Conservation (phyloP, 2,113 vertebrate genomes). For the Paramormyrops kingsleyae region DNA sequence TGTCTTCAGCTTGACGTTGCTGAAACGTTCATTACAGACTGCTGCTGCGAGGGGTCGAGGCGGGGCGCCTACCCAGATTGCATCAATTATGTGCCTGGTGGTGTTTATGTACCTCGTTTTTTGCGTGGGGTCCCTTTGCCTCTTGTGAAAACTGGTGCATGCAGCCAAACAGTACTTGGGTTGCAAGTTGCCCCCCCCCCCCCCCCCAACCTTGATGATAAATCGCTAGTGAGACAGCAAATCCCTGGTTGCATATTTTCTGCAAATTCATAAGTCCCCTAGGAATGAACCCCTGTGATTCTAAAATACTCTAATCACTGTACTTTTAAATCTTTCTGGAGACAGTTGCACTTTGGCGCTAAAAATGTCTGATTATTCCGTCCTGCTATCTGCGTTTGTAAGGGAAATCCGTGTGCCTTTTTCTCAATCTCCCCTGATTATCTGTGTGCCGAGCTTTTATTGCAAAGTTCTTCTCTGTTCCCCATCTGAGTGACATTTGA, state of each 20-base stretch:
- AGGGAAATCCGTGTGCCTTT: not conserved
- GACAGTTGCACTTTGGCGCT: not conserved
- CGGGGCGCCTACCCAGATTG: constrained; percentile 51
- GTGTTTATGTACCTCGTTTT: constrained; percentile 49
- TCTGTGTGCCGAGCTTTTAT: not conserved
- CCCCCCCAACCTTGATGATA: not conserved
- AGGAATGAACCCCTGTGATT: not conserved
- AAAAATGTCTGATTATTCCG: not conserved
- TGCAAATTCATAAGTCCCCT: not conserved
- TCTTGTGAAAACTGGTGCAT: not conserved
- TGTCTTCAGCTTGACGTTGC: not conserved
- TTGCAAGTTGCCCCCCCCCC: not conserved
- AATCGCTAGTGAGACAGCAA: not conserved
- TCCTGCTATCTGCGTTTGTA: not conserved
- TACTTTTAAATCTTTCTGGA: not conserved
- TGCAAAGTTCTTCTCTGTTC: not conserved
- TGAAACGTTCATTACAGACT: constrained; percentile 28
- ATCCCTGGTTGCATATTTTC: not conserved
- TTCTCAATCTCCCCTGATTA: not conserved
- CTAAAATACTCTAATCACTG: not conserved
- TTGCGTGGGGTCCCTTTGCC: constrained; percentile 39
- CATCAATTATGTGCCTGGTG: constrained; percentile 45
- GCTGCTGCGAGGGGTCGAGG: constrained; percentile 43
- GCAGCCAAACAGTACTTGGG: not conserved
- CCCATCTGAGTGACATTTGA: not conserved